Percentiles rank a stretch among this genome's conserved stretches.
phyloP scores from a whole-genome alignment of 2,888 invertebrate genomes.

The Nephrotoma flavescens region DNA sequence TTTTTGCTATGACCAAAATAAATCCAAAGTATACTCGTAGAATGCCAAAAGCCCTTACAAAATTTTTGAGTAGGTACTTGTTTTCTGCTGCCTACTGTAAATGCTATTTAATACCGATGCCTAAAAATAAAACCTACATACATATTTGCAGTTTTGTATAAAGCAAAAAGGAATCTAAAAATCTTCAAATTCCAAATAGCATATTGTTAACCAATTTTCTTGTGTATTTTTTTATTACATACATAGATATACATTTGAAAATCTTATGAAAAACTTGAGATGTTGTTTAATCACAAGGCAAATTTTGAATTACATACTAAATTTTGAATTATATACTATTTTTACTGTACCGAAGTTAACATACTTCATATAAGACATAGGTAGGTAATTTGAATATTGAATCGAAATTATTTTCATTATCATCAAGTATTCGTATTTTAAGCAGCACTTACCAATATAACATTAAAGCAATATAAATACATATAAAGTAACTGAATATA shows the following conservation, averaged over 20 bases:
- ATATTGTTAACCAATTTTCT: too few species aligned
- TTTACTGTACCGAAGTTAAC: neutral
- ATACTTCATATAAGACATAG: neutral
- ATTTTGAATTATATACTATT: neutral
- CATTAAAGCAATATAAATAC: neutral
- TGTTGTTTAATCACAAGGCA: neutral
- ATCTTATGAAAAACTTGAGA: neutral
- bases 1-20: too few species aligned
- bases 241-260: neutral
- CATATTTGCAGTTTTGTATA: neutral
- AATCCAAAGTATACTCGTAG: too few species aligned
- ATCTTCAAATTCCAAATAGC: neutral
- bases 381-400: neutral
- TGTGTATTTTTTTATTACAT: neutral
- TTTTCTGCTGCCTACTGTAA: too few species aligned
- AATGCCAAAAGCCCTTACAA: too few species aligned
- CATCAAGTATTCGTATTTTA: neutral
- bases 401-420: neutral
- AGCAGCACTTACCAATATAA: neutral
- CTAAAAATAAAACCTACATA: too few species aligned
- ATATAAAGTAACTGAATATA: neutral
- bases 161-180: neutral
- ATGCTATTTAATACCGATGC: too few species aligned
- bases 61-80: too few species aligned
- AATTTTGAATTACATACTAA: neutral